Conservation (phyloP, 2,888 invertebrate species). For the Drosophila niveifrons region DNA sequence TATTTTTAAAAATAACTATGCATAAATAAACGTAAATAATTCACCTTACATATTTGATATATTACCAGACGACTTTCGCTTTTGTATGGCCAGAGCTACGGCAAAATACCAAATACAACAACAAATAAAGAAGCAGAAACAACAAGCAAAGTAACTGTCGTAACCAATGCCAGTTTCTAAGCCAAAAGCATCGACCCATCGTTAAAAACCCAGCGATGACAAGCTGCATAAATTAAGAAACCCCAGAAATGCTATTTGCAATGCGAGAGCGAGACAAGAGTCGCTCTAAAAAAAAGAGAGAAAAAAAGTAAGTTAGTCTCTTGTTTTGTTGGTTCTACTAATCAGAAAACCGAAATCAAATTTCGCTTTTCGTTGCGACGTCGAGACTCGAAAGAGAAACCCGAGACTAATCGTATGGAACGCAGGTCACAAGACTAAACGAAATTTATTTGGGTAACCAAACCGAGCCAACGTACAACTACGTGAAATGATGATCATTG, state of each 20-base stretch:
- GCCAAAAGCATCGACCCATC: constrained; percentile 47
- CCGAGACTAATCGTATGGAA: constrained; percentile 75
- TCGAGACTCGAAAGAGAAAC: constrained; percentile 73
- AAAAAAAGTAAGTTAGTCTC: constrained; percentile 3
- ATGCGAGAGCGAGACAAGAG: constrained; percentile 21
- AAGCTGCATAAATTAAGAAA: constrained; percentile 76
- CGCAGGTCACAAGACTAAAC: constrained; percentile 62
- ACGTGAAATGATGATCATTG: constrained; percentile 54
- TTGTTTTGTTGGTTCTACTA: constrained; percentile 67
- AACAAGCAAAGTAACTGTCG: constrained; percentile 38
- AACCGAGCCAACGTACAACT: constrained; percentile 57
- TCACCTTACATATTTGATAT: constrained; percentile 62
- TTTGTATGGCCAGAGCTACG: constrained; percentile 47
- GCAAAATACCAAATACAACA: constrained; percentile 25
- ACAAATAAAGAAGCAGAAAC: constrained; percentile 17
- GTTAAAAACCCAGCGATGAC: constrained; percentile 64
- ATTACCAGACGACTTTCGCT: constrained; percentile 69
- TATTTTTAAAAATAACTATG: constrained; percentile 17
- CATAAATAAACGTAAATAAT: constrained; percentile 61
- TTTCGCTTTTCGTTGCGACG: constrained; percentile 73
- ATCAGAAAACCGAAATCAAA: constrained; percentile 79
- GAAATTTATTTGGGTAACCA: constrained; percentile 78
- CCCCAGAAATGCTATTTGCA: constrained; percentile 54
- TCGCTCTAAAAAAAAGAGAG: too few species aligned
- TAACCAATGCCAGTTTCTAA: constrained; percentile 56